Base-by-base conservation (phyloP, 2,797 vertebrate genomes). In the Fistularia tabacaria region DNA sequence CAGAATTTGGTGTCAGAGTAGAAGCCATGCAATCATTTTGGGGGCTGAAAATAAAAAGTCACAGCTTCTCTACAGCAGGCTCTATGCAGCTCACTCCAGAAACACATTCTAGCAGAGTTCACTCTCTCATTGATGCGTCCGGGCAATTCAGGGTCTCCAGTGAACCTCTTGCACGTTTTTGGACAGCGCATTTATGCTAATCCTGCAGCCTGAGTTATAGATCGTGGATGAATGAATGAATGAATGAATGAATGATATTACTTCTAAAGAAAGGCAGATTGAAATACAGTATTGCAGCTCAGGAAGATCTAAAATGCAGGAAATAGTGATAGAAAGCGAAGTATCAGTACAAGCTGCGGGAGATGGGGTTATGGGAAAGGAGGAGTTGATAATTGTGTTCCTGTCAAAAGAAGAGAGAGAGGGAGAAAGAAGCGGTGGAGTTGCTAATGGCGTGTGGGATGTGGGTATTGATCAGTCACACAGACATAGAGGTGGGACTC, bases 381-480 rank as follows among this genome's bases (percentile, higher is more conserved):
- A 42, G 50, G 60, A 59, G 57, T 54, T 73, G 76, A 81, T 82
- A 84, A 85, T 83, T 80, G 81, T 73, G 76, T 82, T 71, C 80
- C 76, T 77, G 66, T 64, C 55, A 68, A 66, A 71, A 14, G 15
- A 14, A 54, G 52, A 54, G 43, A 71, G 53, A 64, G 51, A 59
- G 54, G 64, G 57, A 64, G 63, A 8, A 44, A 25, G 25, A 25
- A 63, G 69, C 70, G 62, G 62, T 54, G 53, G 52, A 71, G 79
- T 64, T 79, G 77, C 68, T 83, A 84, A 84, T 84, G 82, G 73
- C 76, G 73, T 86, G 74, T 78, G 80, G 79, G 73, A 83, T 82
- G 77, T 68, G 63, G 51, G 79, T 86, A 88, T 88, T 81, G 86
- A 86, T 86, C 83, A 86, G 69, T 67, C 54, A 38, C 66, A 75